Conservation (phyloP, 2,797 vertebrate genomes). For the Sus cebifrons region DNA sequence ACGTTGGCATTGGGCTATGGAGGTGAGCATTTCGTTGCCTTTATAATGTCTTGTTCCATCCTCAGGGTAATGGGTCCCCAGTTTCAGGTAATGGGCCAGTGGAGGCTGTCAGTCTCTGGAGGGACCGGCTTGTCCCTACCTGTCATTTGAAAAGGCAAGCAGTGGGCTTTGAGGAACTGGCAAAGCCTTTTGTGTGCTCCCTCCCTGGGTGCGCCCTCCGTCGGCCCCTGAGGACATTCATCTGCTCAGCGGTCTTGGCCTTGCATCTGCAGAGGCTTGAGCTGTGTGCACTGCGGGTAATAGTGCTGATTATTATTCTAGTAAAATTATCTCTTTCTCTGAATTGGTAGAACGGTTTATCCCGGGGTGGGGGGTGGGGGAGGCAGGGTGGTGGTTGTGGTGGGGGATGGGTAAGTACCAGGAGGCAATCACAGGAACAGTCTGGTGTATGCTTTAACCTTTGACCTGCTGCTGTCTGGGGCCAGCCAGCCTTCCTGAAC, state of each 20-base stretch:
- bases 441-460: background rate
- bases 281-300: background rate
- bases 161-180: background rate
- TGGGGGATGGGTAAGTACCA: background rate
- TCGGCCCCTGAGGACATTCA: fast-evolving
- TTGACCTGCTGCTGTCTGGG: background rate
- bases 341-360: background rate
- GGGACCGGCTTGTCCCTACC: background rate
- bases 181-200: background rate
- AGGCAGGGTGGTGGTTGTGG: background rate
- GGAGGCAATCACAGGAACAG: background rate
- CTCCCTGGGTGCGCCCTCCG: background rate
- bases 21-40: background rate
- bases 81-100: background rate
- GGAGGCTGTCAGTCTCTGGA: background rate
- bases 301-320: background rate
- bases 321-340: background rate
- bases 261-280: background rate
- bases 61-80: background rate
- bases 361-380: too few relatives aligned
- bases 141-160: background rate
- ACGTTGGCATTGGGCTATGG: background rate
- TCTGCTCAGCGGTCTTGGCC: background rate
- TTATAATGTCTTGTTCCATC: background rate
- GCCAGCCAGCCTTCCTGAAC: background rate